phyloP scores from a whole-genome alignment of 2,113 vertebrate species.

The Malurus cyaneus region DNA sequence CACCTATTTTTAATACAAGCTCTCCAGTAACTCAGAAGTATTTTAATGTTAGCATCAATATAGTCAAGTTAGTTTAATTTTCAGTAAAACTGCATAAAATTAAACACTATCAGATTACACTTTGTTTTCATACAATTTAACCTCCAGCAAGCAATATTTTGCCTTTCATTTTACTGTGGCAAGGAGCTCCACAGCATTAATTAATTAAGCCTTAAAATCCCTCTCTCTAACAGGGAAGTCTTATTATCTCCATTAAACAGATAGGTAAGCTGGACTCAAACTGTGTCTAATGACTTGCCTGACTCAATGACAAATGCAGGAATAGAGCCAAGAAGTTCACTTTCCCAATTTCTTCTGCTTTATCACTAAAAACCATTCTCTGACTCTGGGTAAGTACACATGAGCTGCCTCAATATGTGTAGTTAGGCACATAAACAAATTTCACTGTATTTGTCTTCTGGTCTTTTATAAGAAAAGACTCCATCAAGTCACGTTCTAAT shows the following conservation, averaged over 20 bases:
- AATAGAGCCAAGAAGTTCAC: conserved; percentile 36
- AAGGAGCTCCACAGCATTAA: conserved; percentile 5
- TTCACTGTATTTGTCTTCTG: not conserved
- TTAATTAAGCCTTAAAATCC: conserved; percentile 41
- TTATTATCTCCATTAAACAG: conserved; percentile 49
- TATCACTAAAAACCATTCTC: conserved; percentile 39
- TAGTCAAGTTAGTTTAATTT: conserved; percentile 14
- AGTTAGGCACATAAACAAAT: not conserved
- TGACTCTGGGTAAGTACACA: not conserved
- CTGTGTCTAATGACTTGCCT: conserved; percentile 9
- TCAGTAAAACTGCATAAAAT: conserved; percentile 5
- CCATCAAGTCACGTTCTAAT: not conserved
- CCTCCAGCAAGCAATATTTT: conserved; percentile 21
- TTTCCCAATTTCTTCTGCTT: conserved; percentile 25
- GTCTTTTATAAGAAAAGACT: not conserved
- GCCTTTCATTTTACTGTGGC: not conserved
- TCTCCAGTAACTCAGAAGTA: not conserved
- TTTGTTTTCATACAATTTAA: conserved; percentile 7
- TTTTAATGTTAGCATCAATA: not conserved
- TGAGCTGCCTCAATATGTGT: not conserved
- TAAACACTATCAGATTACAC: not conserved
- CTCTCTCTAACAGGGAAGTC: not conserved
- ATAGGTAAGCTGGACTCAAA: conserved; percentile 38
- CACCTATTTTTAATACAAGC: not conserved
- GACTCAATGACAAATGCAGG: conserved; percentile 39